Evolutionary conservation across 2,113 vertebrate species (phyloP).

Genomic region (Chinchilla lanigera): DNA sequence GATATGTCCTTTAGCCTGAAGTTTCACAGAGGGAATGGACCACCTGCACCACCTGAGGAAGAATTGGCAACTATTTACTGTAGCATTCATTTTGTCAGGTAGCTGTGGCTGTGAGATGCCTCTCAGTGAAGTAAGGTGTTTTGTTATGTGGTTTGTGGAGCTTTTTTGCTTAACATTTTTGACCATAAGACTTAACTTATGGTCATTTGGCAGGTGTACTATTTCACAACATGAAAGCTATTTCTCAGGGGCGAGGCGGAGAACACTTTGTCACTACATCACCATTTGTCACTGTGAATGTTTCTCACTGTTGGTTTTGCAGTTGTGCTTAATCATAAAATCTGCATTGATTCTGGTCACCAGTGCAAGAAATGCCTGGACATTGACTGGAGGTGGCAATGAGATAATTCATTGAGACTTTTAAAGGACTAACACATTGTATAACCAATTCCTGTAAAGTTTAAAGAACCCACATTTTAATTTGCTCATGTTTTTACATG

Average conservation of each 20-base stretch:
- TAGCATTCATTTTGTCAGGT: constrained; percentile 2
- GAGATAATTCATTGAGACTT: background rate
- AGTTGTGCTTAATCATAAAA: constrained; percentile 13
- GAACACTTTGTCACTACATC: constrained; percentile 37
- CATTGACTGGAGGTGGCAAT: background rate
- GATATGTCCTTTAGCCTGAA: background rate
- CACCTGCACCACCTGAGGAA: background rate
- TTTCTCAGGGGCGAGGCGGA: constrained; percentile 53
- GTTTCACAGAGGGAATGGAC: background rate
- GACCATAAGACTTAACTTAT: constrained; percentile 39
- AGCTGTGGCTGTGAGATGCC: background rate
- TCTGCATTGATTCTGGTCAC: background rate
- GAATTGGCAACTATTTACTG: background rate
- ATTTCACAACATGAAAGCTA: constrained; percentile 41
- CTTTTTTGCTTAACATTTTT: background rate
- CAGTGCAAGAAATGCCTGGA: background rate
- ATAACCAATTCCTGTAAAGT: background rate
- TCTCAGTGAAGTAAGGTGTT: background rate
- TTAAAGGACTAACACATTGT: background rate
- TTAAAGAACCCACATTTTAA: background rate
- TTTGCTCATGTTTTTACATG: constrained; percentile 12
- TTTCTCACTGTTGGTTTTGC: background rate
- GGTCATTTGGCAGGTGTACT: constrained; percentile 65
- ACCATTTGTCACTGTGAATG: constrained; percentile 50
- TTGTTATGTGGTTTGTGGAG: background rate